Percentiles rank a stretch among this genome's conserved stretches.
phyloP scores from a whole-genome alignment of 2,797 vertebrate species.

The Iguana delicatissima region DNA sequence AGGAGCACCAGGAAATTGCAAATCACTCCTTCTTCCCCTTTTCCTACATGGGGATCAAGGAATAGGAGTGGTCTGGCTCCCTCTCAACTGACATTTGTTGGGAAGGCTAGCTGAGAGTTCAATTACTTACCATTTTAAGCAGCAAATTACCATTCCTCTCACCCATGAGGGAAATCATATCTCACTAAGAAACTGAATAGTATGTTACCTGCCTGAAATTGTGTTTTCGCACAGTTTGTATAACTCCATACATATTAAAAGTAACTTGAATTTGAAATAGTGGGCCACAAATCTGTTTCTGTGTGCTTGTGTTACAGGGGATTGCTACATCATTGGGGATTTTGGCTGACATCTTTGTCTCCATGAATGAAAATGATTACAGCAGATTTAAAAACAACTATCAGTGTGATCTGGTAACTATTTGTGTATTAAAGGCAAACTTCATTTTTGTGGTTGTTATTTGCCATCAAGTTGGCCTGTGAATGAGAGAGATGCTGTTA shows the following conservation, averaged over 20 bases:
- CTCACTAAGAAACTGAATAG: not conserved
- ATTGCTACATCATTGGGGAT: slow-evolving; percentile 92
- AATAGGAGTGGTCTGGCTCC: not conserved
- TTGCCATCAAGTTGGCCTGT: too few relatives aligned
- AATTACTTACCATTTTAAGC: not conserved
- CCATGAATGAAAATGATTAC: slow-evolving; percentile 93
- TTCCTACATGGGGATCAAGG: not conserved
- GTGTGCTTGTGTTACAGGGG: slow-evolving; percentile 82
- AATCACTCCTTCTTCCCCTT: too few relatives aligned
- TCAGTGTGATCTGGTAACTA: slow-evolving; percentile 83
- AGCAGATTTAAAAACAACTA: slow-evolving; percentile 80
- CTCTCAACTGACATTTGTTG: not conserved
- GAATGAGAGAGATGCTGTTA: too few relatives aligned
- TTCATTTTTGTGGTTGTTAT: not conserved
- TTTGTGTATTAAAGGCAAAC: not conserved
- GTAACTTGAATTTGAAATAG: not conserved
- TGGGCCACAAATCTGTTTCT: not conserved
- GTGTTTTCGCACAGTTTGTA: not conserved
- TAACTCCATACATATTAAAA: not conserved
- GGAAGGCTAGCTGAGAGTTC: not conserved
- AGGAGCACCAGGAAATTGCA: too few relatives aligned
- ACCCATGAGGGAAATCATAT: not conserved
- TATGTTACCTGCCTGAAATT: not conserved
- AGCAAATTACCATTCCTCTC: not conserved
- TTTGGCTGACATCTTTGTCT: slow-evolving; percentile 90